phyloP scores from a whole-genome alignment of 2,797 vertebrate genomes.

The Pseudochromis fuscus region DNA sequence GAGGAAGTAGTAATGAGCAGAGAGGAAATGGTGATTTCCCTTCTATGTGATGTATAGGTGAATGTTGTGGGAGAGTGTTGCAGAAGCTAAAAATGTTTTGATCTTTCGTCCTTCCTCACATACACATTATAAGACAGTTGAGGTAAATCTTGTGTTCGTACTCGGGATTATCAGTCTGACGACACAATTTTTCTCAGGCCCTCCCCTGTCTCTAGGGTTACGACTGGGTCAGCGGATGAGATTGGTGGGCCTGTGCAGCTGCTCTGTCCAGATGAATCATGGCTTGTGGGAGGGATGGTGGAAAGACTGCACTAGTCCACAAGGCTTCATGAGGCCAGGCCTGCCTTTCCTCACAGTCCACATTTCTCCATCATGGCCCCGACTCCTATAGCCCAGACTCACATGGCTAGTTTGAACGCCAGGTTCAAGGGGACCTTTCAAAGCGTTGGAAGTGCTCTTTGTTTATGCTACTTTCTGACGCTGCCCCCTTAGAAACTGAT shows the following conservation, averaged over 20 bases:
- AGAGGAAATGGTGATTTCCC: slow-evolving; percentile 54
- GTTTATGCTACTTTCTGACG: slow-evolving; percentile 75
- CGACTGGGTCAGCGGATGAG: slow-evolving; percentile 80
- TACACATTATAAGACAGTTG: slow-evolving; percentile 71
- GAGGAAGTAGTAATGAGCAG: slow-evolving; percentile 50
- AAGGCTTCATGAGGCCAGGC: slow-evolving; percentile 71
- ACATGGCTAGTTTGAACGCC: slow-evolving; percentile 61
- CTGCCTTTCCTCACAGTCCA: slow-evolving; percentile 85
- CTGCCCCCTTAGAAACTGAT: slow-evolving; percentile 45
- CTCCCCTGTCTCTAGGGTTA: slow-evolving; percentile 81
- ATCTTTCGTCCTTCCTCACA: slow-evolving; percentile 68
- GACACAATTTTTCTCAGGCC: slow-evolving; percentile 82
- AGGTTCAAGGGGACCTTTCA: slow-evolving; percentile 80
- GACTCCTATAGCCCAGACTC: slow-evolving; percentile 71
- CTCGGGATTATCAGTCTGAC: slow-evolving; percentile 76
- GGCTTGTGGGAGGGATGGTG: slow-evolving; percentile 78
- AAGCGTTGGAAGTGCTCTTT: slow-evolving; percentile 78
- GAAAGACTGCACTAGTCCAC: slow-evolving; percentile 79
- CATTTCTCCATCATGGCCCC: slow-evolving; percentile 67
- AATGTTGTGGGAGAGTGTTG: slow-evolving; percentile 49
- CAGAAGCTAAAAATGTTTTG: slow-evolving; percentile 70
- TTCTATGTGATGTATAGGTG: slow-evolving; percentile 49
- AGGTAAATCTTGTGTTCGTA: slow-evolving; percentile 77
- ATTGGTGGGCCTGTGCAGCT: slow-evolving; percentile 80
- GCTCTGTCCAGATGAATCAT: slow-evolving; percentile 82